phyloP scores from a whole-genome alignment of 2,797 vertebrate species.

The Zenarchopterus dispar region DNA sequence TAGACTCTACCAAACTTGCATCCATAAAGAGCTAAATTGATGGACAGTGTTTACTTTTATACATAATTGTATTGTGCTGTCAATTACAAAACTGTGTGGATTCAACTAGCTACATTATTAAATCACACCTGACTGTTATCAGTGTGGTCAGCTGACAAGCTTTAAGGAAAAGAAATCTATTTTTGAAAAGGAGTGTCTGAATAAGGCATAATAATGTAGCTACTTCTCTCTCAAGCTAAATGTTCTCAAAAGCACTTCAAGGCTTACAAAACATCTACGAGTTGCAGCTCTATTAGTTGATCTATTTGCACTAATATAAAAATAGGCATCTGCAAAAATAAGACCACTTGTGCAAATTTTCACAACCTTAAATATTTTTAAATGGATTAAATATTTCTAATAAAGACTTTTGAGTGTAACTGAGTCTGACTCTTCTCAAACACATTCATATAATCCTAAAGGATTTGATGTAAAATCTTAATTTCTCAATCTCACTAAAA shows the following conservation, averaged over 20 bases:
- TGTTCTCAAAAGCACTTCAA: conserved; percentile 1
- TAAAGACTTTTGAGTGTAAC: too few species aligned
- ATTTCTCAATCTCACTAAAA: too few species aligned
- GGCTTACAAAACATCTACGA: not conserved
- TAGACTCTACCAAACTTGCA: too few species aligned
- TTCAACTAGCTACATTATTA: conserved; percentile 65
- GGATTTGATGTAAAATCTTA: too few species aligned
- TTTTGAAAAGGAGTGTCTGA: not conserved
- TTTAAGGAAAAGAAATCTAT: not conserved
- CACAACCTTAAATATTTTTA: too few species aligned
- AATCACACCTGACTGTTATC: conserved; percentile 61
- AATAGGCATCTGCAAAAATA: too few species aligned
- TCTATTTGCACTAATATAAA: too few species aligned
- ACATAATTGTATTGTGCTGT: conserved; percentile 6
- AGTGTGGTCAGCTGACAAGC: conserved; percentile 59
- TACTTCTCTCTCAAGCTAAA: not conserved
- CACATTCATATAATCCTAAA: not conserved
- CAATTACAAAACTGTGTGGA: conserved; percentile 69
- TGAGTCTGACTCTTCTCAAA: not conserved
- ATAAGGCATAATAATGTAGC: not conserved
- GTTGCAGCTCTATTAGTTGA: too few species aligned
- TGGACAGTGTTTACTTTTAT: not conserved
- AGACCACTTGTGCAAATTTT: too few species aligned
- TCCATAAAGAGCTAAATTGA: too few species aligned
- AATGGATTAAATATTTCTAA: too few species aligned